Conservation (phyloP, 2,797 vertebrate genomes). For the Pterois miles region DNA sequence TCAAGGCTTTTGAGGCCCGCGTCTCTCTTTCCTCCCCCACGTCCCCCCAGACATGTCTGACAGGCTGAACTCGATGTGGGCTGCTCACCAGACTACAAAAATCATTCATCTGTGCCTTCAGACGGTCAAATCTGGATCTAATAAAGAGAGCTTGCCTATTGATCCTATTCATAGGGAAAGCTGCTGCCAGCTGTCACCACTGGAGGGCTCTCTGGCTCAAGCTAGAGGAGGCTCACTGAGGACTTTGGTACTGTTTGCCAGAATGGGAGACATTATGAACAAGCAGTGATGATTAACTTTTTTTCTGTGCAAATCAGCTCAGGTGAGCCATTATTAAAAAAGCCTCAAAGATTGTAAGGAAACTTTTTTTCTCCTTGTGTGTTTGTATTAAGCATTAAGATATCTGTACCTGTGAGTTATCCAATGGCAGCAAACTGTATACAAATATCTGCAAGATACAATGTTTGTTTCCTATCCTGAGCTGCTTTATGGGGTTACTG, state of each 20-base stretch:
- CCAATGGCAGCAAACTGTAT: not conserved
- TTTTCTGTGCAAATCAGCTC: not conserved
- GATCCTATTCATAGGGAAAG: slow-evolving; percentile 74
- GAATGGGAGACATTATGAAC: not conserved
- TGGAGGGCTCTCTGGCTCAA: slow-evolving; percentile 83
- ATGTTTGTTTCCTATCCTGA: slow-evolving; percentile 22
- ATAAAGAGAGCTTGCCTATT: slow-evolving; percentile 84
- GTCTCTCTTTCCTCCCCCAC: slow-evolving; percentile 74
- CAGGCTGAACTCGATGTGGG: slow-evolving; percentile 86
- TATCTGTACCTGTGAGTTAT: not conserved
- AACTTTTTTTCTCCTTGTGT: not conserved
- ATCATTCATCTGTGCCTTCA: slow-evolving; percentile 89
- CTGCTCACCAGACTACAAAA: slow-evolving; percentile 88
- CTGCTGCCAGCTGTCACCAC: slow-evolving; percentile 62
- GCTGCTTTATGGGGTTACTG: slow-evolving; percentile 3
- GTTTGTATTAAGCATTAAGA: not conserved
- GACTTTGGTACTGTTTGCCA: slow-evolving; percentile 10
- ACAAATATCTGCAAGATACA: slow-evolving; percentile 15
- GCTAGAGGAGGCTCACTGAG: slow-evolving; percentile 38
- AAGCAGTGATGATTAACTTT: not conserved
- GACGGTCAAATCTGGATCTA: slow-evolving; percentile 89
- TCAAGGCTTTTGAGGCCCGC: slow-evolving; percentile 83
- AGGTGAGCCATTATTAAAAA: not conserved
- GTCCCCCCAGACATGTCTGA: slow-evolving; percentile 86
- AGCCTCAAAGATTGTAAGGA: too few relatives aligned